Conservation (phyloP, 2,888 invertebrate species). For the Bhutanitis thaidina region DNA sequence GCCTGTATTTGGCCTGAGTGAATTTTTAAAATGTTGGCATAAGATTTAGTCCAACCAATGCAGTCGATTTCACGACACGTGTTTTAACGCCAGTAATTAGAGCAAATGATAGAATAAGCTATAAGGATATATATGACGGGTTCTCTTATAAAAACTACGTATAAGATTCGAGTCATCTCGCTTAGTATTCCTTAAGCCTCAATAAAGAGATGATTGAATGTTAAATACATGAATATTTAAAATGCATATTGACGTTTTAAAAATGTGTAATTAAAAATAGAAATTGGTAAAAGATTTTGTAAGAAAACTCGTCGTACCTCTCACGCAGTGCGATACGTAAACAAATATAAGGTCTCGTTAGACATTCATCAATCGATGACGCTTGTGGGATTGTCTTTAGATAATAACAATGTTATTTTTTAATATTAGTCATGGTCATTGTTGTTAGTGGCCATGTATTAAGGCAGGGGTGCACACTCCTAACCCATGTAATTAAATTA, state of each 20-base stretch:
- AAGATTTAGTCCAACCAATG: conserved; percentile 2
- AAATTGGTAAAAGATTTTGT: too few relatives aligned
- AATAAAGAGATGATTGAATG: too few relatives aligned
- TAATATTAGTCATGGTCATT: conserved; percentile 2
- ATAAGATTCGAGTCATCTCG: neutral
- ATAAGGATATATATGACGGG: neutral
- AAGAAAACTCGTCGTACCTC: conserved; percentile 1
- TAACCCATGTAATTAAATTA: conserved; percentile 54
- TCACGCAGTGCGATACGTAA: conserved; percentile 7
- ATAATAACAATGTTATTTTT: conserved; percentile 12
- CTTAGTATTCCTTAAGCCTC: too few relatives aligned
- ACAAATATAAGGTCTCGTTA: conserved; percentile 4
- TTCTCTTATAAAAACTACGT: neutral
- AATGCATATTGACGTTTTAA: too few relatives aligned
- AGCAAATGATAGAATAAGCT: conserved; percentile 12
- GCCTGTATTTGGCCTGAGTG: conserved; percentile 2
- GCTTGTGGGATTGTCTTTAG: conserved; percentile 15
- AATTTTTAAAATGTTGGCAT: conserved; percentile 8
- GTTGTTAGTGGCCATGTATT: neutral
- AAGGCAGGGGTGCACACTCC: neutral
- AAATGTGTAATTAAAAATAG: too few relatives aligned
- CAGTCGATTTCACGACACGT: neutral
- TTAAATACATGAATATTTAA: too few relatives aligned
- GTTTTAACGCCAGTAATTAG: conserved; percentile 14
- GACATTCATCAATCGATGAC: too few relatives aligned